Conservation (phyloP, 2,797 vertebrate genomes). For the Rhinophrynus dorsalis region DNA sequence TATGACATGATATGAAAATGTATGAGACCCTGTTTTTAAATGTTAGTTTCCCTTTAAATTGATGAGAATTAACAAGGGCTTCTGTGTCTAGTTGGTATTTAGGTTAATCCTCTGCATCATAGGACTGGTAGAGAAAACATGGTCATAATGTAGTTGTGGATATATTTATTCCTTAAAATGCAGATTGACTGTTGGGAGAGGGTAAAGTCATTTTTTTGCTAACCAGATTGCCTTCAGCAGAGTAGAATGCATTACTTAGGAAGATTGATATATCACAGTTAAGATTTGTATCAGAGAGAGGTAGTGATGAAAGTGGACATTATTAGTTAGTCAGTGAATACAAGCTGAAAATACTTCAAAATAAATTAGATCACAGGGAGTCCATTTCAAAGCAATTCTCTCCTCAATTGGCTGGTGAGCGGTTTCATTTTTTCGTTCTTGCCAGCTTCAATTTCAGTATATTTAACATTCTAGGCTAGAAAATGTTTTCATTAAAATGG, state of each 20-base stretch:
- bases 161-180: neutral
- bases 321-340: neutral
- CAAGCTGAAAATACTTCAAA: neutral
- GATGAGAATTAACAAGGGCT: too few species aligned
- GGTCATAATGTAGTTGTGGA: too few species aligned
- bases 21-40: too few species aligned
- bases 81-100: too few species aligned
- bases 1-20: too few species aligned
- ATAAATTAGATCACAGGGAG: slow-evolving; percentile 5
- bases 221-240: neutral
- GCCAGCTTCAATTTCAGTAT: neutral
- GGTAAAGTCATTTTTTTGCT: too few species aligned
- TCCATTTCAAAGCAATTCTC: slow-evolving; percentile 9
- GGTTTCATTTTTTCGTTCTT: neutral
- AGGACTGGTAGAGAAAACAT: too few species aligned
- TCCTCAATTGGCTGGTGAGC: neutral
- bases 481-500: neutral
- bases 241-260: neutral
- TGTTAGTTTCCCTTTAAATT: too few species aligned
- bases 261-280: neutral
- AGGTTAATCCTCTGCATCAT: too few species aligned
- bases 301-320: neutral
- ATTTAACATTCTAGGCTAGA: neutral
- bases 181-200: neutral
- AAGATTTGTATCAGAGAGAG: neutral